Base-by-base conservation (phyloP, 2,888 invertebrate genomes). In the Drosophila mayaguana region DNA sequence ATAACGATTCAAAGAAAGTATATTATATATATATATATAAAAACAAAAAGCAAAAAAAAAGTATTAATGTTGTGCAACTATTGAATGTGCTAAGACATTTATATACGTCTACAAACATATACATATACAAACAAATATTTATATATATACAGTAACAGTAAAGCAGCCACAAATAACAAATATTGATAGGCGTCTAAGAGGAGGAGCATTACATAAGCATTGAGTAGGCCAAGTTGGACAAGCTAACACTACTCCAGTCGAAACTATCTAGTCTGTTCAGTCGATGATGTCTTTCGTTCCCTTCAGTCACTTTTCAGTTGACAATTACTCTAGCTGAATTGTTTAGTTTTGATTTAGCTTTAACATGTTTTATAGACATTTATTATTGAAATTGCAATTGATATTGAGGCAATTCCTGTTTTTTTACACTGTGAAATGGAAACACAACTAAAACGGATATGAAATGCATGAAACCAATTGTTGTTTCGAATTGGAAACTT, bases 41-140 rank as follows among this genome's bases (percentile, higher is more conserved):
- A 80, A 63, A 59, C 28, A 60, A 56, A 56, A 73, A 69, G 46
- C 48, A 56, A 70, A 74, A 78, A 65, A 45, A 73, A 81, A 81
- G 87, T 86, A 88, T 88, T 88, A 81, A 85, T 88, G 89, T 90
- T 90, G 90, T 90, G 85, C 90, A 90, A 89, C 89, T 89, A 84
- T 72, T 80, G 74, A 85, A 86, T 68, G 84, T 85, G 87, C 88
- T 88, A 84, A 78, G 80, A 80, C 83, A 88, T 88, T 88, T 85
- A 88, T 85, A 86, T 83, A 82, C 85, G 83, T 87, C 89, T 89
- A 87, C 76, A 88, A 83, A 89, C 77, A 90, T 80, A 88, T 72
- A 88, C 78, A 81, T 79, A 88, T 80, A 87, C 81, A 78, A 84
- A 34, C 7, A 51, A 82, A 81, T 88, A 87, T 83, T 81, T 74